Evolutionary conservation across 2,113 vertebrate genomes (phyloP).

Genomic region (Taxidea taxus): DNA sequence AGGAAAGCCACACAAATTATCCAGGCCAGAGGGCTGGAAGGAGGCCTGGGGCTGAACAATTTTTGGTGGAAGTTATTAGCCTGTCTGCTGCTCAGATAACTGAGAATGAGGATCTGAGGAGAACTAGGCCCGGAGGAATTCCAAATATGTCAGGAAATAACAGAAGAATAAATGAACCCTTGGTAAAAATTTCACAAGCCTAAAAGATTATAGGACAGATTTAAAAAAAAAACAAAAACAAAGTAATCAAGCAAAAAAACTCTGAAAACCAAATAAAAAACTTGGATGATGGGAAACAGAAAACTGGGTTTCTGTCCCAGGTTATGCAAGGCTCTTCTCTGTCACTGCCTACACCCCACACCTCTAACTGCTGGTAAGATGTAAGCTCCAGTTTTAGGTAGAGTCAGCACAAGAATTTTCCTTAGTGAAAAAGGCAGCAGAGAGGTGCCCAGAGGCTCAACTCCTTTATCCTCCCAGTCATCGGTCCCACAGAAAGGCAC

Average conservation of each 20-base stretch:
- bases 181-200: conserved; percentile 18
- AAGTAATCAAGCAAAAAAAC: conserved; percentile 12
- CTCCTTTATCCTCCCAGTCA: not conserved
- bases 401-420: not conserved
- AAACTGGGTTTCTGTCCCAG: not conserved
- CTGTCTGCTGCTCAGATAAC: conserved; percentile 3
- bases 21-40: not conserved
- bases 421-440: not conserved
- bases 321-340: conserved; percentile 43
- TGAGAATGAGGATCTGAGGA: not conserved
- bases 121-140: not conserved
- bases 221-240: conserved; percentile 18
- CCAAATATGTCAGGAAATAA: conserved; percentile 42
- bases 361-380: conserved; percentile 37
- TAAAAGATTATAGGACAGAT: conserved; percentile 39
- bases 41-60: not conserved
- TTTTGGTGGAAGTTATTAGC: not conserved
- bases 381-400: not conserved
- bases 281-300: not conserved
- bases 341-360: not conserved
- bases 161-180: conserved; percentile 47
- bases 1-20: not conserved
- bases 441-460: not conserved
- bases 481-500: not conserved
- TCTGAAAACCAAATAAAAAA: not conserved